Base-by-base conservation (phyloP, 2,888 invertebrate genomes). In the Neuroscelio doddi region DNA sequence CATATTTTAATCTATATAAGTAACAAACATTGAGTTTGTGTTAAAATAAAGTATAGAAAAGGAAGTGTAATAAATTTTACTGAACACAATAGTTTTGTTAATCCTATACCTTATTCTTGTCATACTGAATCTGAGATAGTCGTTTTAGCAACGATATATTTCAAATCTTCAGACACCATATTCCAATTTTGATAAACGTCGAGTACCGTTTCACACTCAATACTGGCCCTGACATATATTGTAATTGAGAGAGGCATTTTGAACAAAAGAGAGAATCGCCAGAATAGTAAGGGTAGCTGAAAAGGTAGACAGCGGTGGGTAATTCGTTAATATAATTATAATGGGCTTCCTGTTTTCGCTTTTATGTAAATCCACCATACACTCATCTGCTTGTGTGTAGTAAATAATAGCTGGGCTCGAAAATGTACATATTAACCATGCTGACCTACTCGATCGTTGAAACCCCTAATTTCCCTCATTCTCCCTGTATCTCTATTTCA, bases 261-360 rank as follows among this genome's bases (percentile, higher is more conserved):
- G 57, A 42, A 46, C 51, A 53, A 62, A 63, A 56, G 58, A 53
- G 52, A 44, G 39, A 47, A 55, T 47, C 34, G 49, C 21, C 38
- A 30, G 34, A 32, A 26, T 27, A 41, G 27, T 29, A 51, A 56
- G 71, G 59, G 55, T 64, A 52, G 42, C 42, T 44, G 58, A 34
- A 51, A 46, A 56, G 61, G 41, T 29, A 32, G 55, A 52, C 56
- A 46, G 46, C 15, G 46, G 5, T 32, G 29, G 62, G 65, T 66
- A 71, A 73, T 71, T 71, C 65, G 69, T 74, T 75, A 69, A 77
- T 75, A 72, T 73, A 72, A 72, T 76, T 74, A 68, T 68, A 72
- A 71, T 67, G 59, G 64, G 53, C 64, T 63, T 61, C 52, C 68
- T 66, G 68, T 69, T 67, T 71, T 70, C 57, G 59, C 62, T 75